Conservation (phyloP, 2,113 vertebrate species). For the Strigops habroptila region DNA sequence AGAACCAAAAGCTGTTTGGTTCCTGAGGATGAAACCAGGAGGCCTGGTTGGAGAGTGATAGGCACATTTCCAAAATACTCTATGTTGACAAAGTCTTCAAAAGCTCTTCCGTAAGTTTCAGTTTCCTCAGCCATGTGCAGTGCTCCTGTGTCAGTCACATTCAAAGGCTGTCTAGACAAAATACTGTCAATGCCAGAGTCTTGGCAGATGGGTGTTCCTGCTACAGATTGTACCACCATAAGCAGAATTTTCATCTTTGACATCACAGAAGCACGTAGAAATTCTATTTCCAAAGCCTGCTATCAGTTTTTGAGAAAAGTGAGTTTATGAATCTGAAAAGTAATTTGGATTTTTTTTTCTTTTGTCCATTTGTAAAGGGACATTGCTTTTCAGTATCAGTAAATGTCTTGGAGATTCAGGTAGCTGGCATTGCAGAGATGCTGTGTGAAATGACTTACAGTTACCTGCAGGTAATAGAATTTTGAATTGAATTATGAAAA, state of each 20-base stretch:
- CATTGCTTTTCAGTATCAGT: background rate
- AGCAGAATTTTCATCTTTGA: conserved; percentile 45
- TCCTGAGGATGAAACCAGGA: background rate
- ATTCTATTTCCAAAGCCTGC: background rate
- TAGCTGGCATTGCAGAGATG: background rate
- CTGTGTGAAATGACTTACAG: background rate
- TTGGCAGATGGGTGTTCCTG: conserved; percentile 19
- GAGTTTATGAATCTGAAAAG: background rate
- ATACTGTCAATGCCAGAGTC: conserved; percentile 43
- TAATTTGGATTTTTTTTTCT: background rate
- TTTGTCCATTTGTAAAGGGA: background rate
- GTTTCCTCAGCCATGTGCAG: conserved; percentile 20
- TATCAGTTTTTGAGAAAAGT: conserved; percentile 2
- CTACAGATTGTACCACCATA: conserved; percentile 43
- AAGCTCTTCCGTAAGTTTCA: conserved; percentile 19
- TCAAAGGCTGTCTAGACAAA: conserved; percentile 53
- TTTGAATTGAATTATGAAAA: background rate
- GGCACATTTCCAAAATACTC: background rate
- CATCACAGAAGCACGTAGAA: conserved; percentile 25
- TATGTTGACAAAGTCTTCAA: background rate
- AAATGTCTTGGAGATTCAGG: background rate
- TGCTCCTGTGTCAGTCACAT: conserved; percentile 46
- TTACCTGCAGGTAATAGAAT: background rate
- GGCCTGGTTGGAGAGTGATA: background rate
- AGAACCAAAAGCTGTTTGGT: background rate